Evolutionary conservation across 2,888 invertebrate species (phyloP).

Genomic region (Athalia cordata): DNA sequence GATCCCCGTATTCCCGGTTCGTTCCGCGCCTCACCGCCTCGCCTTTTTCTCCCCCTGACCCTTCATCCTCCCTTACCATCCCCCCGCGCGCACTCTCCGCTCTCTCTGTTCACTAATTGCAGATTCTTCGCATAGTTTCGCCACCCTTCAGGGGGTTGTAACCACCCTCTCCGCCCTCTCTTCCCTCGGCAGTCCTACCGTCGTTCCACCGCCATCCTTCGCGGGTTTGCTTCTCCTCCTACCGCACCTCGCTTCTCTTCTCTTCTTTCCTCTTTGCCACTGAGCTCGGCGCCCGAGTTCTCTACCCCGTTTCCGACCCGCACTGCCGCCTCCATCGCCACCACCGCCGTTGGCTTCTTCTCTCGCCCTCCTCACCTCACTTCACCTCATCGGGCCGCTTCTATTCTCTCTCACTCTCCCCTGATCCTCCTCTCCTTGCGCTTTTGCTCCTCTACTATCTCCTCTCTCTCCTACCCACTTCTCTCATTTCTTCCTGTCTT

Average conservation of each 20-base stretch:
- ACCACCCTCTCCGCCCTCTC: constrained; percentile 54
- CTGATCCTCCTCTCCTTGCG: constrained; percentile 1
- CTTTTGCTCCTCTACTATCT: constrained; percentile 50
- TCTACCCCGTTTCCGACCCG: constrained; percentile 49
- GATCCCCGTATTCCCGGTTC: constrained; percentile 56
- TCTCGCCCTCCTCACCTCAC: not conserved
- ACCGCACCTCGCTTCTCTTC: constrained; percentile 27
- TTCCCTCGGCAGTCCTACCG: constrained; percentile 57
- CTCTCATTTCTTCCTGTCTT: constrained; percentile 51
- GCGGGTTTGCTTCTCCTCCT: constrained; percentile 50
- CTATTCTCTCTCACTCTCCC: constrained; percentile 50
- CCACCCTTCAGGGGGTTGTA: constrained; percentile 75
- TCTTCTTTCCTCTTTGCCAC: constrained; percentile 34
- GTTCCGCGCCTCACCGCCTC: constrained; percentile 56
- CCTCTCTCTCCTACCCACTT: constrained; percentile 11
- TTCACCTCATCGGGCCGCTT: not conserved
- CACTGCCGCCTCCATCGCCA: constrained; percentile 47
- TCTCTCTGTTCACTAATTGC: constrained; percentile 93
- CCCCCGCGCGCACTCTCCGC: constrained; percentile 75
- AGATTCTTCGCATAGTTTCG: constrained; percentile 98
- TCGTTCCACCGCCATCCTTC: constrained; percentile 56
- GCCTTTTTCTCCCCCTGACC: constrained; percentile 76
- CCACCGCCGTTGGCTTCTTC: constrained; percentile 46
- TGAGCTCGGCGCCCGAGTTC: constrained; percentile 6
- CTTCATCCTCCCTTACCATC: constrained; percentile 78